Conservation (phyloP, 2,113 vertebrate species). For the Mormoops blainvillei region DNA sequence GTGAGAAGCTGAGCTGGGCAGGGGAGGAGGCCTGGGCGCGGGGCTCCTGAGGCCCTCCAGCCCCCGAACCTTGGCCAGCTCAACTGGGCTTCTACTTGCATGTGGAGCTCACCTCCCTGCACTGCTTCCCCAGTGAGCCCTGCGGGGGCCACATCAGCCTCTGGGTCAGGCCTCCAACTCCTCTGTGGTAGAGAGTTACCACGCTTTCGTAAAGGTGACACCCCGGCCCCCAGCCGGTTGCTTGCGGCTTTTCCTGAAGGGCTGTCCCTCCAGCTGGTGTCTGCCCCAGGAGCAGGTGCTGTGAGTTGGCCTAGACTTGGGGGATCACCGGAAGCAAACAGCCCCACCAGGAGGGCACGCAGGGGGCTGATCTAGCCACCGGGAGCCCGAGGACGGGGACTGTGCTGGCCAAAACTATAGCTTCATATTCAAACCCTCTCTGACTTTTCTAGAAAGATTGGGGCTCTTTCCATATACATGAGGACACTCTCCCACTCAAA, state of each 20-base stretch:
- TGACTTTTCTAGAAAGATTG: not conserved
- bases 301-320: not conserved
- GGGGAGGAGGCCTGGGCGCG: fast-evolving
- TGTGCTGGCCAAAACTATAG: not conserved
- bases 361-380: not conserved
- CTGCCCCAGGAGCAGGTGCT: not conserved
- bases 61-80: not conserved
- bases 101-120: not conserved
- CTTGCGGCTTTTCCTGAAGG: not conserved
- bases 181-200: not conserved
- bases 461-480: no score
- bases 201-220: constrained; percentile 17
- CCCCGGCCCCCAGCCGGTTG: not conserved
- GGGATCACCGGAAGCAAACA: not conserved
- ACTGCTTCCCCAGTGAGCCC: not conserved
- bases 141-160: not conserved
- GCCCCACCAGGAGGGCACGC: not conserved
- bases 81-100: not conserved
- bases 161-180: not conserved
- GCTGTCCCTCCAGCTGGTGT: not conserved
- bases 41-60: not conserved
- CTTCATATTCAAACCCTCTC: not conserved
- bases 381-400: not conserved
- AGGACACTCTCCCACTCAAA: not conserved
- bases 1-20: not conserved